These are phyloP conservation scores for Thaumatotibia leucotreta DNA, from an alignment of 1,140 invertebrate species.

Conservation along the genomic window DNA sequence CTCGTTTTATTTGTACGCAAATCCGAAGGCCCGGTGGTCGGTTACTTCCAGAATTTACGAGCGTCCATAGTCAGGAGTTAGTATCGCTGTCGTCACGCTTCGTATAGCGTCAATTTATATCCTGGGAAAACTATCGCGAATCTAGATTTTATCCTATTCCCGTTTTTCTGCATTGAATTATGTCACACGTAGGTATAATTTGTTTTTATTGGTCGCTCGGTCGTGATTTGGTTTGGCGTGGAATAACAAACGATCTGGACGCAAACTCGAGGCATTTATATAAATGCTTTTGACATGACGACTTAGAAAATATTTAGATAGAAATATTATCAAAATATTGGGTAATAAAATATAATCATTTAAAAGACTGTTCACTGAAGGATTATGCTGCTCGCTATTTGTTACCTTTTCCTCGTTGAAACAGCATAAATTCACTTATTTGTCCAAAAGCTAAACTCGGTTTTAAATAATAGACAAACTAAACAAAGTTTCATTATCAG, in stretches of 20 bases:
- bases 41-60: slow-evolving; percentile 50
- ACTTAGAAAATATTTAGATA: no score
- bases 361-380: no score
- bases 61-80: slow-evolving; percentile 41
- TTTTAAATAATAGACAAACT: no score
- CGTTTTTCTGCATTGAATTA: background rate
- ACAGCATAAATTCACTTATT: no score
- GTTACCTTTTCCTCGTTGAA: no score
- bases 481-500: no score
- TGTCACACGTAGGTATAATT: background rate
- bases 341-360: no score
- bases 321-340: no score
- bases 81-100: slow-evolving; percentile 53
- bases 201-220: background rate
- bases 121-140: slow-evolving; percentile 23
- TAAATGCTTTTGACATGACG: background rate
- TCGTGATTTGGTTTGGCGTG: background rate
- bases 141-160: background rate
- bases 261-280: background rate
- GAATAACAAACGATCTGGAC: background rate
- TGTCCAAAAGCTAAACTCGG: no score
- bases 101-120: slow-evolving; percentile 51
- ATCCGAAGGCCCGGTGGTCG: slow-evolving; percentile 43
- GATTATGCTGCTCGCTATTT: no score
- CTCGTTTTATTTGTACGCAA: slow-evolving; percentile 52